phyloP scores from a whole-genome alignment of 2,888 invertebrate species.

The Epirrita christyi region DNA sequence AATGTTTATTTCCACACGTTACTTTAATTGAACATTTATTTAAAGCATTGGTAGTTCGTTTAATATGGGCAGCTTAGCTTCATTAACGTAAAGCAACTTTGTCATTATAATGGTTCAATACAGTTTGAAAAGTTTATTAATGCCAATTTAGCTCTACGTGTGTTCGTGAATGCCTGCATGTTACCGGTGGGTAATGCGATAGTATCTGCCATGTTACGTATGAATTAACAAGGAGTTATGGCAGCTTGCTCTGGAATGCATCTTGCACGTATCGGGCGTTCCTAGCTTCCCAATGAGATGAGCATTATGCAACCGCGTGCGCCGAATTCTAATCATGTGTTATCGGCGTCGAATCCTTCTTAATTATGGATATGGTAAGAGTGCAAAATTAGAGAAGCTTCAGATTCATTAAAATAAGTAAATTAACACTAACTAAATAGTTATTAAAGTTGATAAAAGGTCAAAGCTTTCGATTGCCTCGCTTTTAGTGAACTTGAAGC shows the following conservation, averaged over 20 bases:
- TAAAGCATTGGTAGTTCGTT: no score
- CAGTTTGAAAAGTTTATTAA: conserved; percentile 21
- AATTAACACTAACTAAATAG: background rate
- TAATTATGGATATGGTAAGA: background rate
- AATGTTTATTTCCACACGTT: background rate
- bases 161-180: conserved; percentile 21
- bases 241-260: conserved; percentile 35
- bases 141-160: conserved; percentile 20
- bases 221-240: conserved; percentile 38
- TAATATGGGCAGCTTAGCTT: no score
- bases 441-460: conserved; percentile 38
- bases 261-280: conserved; percentile 35
- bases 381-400: background rate
- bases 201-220: conserved; percentile 30
- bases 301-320: conserved; percentile 34
- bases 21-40: no score
- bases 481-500: conserved; percentile 65
- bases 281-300: conserved; percentile 31
- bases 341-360: conserved; percentile 11
- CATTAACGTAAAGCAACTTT: conserved; percentile 9
- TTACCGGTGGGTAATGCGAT: conserved; percentile 25
- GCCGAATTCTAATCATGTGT: conserved; percentile 29
- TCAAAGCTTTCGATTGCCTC: conserved; percentile 59
- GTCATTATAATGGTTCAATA: conserved; percentile 19
- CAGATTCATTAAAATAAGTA: background rate